phyloP scores from a whole-genome alignment of 2,113 vertebrate genomes.

The Dipodomys merriami region DNA sequence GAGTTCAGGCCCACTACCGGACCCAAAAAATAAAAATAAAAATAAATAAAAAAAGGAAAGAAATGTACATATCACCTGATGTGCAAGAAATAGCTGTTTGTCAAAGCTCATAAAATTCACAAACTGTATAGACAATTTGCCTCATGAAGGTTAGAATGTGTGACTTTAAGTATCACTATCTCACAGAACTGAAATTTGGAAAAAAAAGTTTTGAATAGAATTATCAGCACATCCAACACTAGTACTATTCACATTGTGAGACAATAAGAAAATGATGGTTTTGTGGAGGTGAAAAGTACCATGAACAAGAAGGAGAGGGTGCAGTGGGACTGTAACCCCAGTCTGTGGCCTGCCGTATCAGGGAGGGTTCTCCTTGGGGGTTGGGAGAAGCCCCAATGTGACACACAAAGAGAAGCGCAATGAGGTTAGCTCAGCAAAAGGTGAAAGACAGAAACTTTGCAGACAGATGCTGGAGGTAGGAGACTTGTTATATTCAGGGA shows the following conservation, averaged over 20 bases:
- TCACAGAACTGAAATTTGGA: not conserved
- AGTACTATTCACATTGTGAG: not conserved
- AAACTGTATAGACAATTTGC: too few species aligned
- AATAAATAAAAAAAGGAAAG: too few species aligned
- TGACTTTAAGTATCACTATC: too few species aligned
- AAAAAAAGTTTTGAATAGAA: constrained; percentile 9
- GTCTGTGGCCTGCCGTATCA: not conserved
- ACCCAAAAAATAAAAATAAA: too few species aligned
- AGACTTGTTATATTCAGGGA: not conserved
- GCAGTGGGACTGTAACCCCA: not conserved
- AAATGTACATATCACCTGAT: too few species aligned
- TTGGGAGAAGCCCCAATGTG: not conserved
- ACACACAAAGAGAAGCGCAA: not conserved
- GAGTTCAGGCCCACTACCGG: too few species aligned
- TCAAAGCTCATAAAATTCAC: too few species aligned
- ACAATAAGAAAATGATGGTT: not conserved
- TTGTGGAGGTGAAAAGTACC: not conserved
- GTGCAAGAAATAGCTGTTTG: too few species aligned
- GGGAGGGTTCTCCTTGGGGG: constrained; percentile 26
- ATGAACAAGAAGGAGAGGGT: not conserved
- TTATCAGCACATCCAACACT: not conserved
- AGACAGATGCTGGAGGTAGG: not conserved
- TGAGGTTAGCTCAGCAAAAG: not conserved
- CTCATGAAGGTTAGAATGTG: too few species aligned
- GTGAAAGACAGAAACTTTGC: not conserved